A percentile compares a stretch with the other conserved stretches of the same genome.
Conservation (phyloP, 2,888 invertebrate genomes). For the Cerceris ruficornis region DNA sequence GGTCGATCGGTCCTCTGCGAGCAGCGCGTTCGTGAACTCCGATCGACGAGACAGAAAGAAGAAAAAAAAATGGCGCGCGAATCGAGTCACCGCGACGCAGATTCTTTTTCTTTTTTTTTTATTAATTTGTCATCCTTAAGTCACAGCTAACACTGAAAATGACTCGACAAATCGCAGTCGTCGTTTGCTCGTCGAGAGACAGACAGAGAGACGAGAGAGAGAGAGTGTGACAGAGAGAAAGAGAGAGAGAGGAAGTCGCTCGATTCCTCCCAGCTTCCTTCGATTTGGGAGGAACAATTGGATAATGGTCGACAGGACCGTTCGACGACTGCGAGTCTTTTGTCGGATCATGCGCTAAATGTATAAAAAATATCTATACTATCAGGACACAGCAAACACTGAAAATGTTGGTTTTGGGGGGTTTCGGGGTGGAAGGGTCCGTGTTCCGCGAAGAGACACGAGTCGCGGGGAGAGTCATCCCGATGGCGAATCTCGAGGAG, state of each 20-base stretch:
- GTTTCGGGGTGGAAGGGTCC: slow-evolving; percentile 69
- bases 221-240: slow-evolving; percentile 2
- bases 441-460: slow-evolving; percentile 56
- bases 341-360: slow-evolving; percentile 76
- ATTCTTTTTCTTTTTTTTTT: slow-evolving; percentile 35
- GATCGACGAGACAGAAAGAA: background rate
- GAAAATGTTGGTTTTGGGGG: slow-evolving; percentile 73
- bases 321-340: slow-evolving; percentile 69
- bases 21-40: slow-evolving; percentile 2
- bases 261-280: background rate
- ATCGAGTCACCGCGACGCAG: slow-evolving; percentile 58
- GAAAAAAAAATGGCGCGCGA: background rate
- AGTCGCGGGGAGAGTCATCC: slow-evolving; percentile 41
- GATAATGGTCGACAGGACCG: slow-evolving; percentile 4
- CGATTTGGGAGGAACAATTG: background rate
- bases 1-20: background rate
- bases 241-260: background rate
- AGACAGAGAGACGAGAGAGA: slow-evolving; percentile 17
- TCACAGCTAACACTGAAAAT: slow-evolving; percentile 77
- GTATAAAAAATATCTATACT: slow-evolving; percentile 76
- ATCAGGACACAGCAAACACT: slow-evolving; percentile 80
- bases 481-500: background rate
- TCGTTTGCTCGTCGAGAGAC: slow-evolving; percentile 22
- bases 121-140: slow-evolving; percentile 49
- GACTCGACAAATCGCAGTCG: slow-evolving; percentile 76